Percentiles rank a stretch among this genome's conserved stretches.
phyloP scores from a whole-genome alignment of 2,888 invertebrate species.

The Lycia hirtaria region DNA sequence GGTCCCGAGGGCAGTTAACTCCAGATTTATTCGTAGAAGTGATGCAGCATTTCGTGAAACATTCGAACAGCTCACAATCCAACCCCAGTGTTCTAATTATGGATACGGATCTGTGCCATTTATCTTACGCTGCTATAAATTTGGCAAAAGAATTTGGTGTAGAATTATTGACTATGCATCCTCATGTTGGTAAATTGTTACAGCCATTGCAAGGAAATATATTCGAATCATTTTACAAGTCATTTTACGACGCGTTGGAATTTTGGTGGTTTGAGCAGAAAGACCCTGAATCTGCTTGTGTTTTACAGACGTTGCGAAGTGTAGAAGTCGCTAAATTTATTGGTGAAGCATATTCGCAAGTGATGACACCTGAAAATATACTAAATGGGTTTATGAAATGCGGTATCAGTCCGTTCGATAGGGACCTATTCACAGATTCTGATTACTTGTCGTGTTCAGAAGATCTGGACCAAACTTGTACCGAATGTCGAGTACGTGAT shows the following conservation, averaged over 20 bases:
- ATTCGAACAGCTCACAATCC: constrained; percentile 5
- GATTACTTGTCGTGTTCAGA: constrained; percentile 1
- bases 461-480: neutral
- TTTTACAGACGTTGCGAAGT: no score
- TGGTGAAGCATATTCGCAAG: constrained; percentile 3
- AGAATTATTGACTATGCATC: constrained; percentile 5
- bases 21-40: constrained; percentile 5
- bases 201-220: constrained; percentile 12
- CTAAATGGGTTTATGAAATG: constrained; percentile 14
- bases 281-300: neutral
- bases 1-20: constrained; percentile 1
- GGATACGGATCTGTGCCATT: constrained; percentile 14
- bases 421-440: constrained; percentile 18
- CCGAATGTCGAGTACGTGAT: constrained; percentile 14
- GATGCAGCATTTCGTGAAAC: constrained; percentile 18
- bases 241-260: neutral
- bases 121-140: constrained; percentile 8
- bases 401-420: constrained; percentile 22
- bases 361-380: constrained; percentile 14
- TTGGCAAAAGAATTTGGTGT: constrained; percentile 18
- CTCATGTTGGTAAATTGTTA: neutral
- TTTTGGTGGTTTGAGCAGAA: neutral
- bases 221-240: neutral
- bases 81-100: constrained; percentile 23
- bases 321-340: neutral